Base-by-base conservation (phyloP, 1,140 invertebrate genomes). In the Achatina immaculata region DNA sequence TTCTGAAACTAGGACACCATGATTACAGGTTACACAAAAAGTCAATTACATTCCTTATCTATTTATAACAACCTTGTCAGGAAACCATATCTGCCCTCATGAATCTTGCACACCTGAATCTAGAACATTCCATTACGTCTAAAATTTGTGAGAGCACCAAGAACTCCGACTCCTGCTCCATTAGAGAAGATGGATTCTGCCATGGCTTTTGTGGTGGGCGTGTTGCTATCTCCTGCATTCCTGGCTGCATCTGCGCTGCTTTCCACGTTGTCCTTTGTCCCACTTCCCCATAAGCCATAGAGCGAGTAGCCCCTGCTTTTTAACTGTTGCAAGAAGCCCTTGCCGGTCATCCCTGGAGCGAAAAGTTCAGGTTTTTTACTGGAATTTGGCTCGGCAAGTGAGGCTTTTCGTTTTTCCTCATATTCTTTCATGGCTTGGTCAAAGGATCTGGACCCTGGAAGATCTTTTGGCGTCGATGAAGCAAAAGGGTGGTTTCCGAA, bases 271-370 rank as follows among this genome's bases (percentile, higher is more conserved):
- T 74, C 66, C n/a, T 58, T 65, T 1, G 80, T 42, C 14, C 75
- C 77, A 65, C 74, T 80, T 48, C 85, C 85, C 71, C 88, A 73
- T 68, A 83, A 84, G 34, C 86, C 85, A 76, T 84, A 88, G 9
- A 88, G 66, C 4, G 86, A 87, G 58, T 83, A 85, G 48, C 88
- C 87, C 36, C 84, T 87, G 80, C 81, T 86, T 83, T 87, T 88
- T 31, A 89, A 76, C 81, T 86, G 87, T 40, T 86, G 82, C 14
- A 88, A 71, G 19, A 86, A 82, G 38, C 69, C 83, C 45, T 43
- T 69, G 4, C 78, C 80, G 0, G 79, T 75, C 79, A 75, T 75
- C 42, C 73, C 73, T 71, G 81, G 36, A 69, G 65, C 48, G 38
- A 71, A 80, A 31, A 75, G 24, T 38, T 78, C 48, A 28, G 82